phyloP scores from a whole-genome alignment of 92 coral and sea anemone species.

The Pocillopora meandrina region DNA sequence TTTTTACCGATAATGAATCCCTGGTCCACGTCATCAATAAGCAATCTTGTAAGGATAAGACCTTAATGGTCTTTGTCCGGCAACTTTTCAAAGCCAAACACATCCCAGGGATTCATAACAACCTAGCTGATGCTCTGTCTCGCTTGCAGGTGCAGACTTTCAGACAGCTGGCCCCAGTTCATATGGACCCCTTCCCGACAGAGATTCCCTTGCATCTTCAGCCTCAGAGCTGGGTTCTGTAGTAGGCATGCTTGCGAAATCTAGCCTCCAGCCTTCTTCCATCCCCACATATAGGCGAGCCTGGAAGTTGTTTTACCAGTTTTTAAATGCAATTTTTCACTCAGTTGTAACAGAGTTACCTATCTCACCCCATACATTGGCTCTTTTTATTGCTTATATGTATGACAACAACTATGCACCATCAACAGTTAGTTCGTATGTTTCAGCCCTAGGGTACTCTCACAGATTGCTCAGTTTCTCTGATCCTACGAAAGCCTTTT shows the following conservation, averaged over 20 bases:
- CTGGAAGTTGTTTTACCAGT: constrained; percentile 47
- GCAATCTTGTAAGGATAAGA: constrained; percentile 58
- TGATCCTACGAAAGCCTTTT: constrained; percentile 60
- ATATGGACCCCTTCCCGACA: constrained; percentile 42
- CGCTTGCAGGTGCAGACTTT: constrained; percentile 67
- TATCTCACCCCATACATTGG: constrained; percentile 43
- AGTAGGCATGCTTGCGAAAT: constrained; percentile 28
- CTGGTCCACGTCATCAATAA: constrained; percentile 63
- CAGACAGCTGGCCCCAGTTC: constrained; percentile 25
- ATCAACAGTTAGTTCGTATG: constrained; percentile 53
- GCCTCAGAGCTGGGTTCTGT: constrained; percentile 50
- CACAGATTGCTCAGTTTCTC: constrained; percentile 49
- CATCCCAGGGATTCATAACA: constrained; percentile 55
- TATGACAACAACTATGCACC: constrained; percentile 42
- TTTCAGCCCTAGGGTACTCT: constrained; percentile 62
- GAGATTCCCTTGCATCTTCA: constrained; percentile 48
- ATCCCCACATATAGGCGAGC: constrained; percentile 7
- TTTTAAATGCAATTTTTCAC: constrained; percentile 4
- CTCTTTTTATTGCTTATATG: constrained; percentile 56
- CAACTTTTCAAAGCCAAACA: constrained; percentile 65
- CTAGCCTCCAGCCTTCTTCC: constrained; percentile 63
- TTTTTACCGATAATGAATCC: constrained; percentile 72
- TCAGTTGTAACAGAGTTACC: constrained; percentile 21
- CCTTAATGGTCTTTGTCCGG: constrained; percentile 61
- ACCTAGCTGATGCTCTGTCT: constrained; percentile 59